Evolutionary conservation across 1,140 invertebrate genomes (phyloP), one percentile per base, ranked within the genome.

Genomic region (Doryteuthis pealeii): DNA sequence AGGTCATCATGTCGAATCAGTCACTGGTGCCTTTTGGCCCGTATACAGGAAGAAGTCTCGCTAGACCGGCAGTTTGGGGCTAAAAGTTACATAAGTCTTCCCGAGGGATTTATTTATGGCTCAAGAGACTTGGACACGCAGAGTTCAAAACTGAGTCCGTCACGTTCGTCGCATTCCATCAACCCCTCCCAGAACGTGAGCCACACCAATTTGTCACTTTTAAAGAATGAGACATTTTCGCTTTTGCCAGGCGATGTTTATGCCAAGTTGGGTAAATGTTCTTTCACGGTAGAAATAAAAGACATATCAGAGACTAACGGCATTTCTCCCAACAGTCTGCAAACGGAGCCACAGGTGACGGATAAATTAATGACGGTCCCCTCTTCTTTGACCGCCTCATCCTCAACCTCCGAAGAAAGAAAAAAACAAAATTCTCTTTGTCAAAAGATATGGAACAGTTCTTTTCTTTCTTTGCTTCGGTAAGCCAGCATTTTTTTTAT

Each of bases 31-130:
- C 6, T 62, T 62, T 28, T 62, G 54, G 18, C 54, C 54, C 54
- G 54, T 6, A 62, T 62, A 6, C 54, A 62, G 18, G 54, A 62
- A 62, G 54, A 62, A 22, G 18, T 6, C 18, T 62, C 54, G 6
- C 54, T 62, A 0, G 54, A 62, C 54, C 10, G 26, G 26, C 54
- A 62, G 54, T 62, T 62, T 62, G 54, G 54, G 10, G 18, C 54
- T 62, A 62, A 62, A 22, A 62, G 54, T 62, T 62, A 28, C 54
- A 62, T 62, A 62, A 62, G 54, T 22, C 54, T 62, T 22, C 54
- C 54, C 10, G 54, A 62, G 18, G 54, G 26, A 28, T 62, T 62
- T 5, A 62, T 62, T 6, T 62, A 62, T 62, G 54, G 54, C 26
- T 62, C 54, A 22, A 62, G 54, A 18, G 54, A 62, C 18, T 22